Evolutionary conservation across 2,888 invertebrate genomes (phyloP).

Genomic region (Caenorhabditis japonica): DNA sequence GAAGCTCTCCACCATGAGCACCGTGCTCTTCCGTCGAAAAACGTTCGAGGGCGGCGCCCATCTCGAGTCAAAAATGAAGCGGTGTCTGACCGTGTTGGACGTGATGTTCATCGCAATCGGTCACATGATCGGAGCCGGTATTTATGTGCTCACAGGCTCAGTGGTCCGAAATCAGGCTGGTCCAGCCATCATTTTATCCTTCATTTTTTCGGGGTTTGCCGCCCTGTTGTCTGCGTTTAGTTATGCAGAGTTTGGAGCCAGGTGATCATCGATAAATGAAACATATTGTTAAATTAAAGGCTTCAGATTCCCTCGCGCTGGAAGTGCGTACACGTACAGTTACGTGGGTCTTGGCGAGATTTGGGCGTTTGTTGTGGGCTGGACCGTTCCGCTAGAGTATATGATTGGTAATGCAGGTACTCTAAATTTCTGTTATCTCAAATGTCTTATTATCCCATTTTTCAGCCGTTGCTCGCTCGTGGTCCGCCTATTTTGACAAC

Average conservation of each 20-base stretch:
- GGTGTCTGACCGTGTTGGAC: constrained; percentile 57
- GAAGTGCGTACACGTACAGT: constrained; percentile 85
- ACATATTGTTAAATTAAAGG: no score
- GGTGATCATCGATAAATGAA: constrained; percentile 69
- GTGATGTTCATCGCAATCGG: constrained; percentile 61
- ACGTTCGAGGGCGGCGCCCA: constrained; percentile 29
- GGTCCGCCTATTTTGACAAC: constrained; percentile 78
- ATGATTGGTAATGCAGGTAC: constrained; percentile 81
- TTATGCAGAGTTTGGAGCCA: constrained; percentile 80
- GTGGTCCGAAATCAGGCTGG: constrained; percentile 89
- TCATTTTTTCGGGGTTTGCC: constrained; percentile 87
- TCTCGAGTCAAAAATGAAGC: constrained; percentile 47
- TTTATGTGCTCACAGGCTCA: constrained; percentile 79
- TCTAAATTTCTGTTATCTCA: not conserved
- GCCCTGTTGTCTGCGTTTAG: constrained; percentile 86
- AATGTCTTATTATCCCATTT: not conserved
- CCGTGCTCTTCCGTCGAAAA: constrained; percentile 17
- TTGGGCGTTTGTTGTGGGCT: constrained; percentile 86
- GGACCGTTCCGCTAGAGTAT: constrained; percentile 82
- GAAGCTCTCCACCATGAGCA: no score
- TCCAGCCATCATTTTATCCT: constrained; percentile 87
- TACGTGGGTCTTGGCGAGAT: constrained; percentile 95
- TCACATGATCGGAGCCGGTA: constrained; percentile 65
- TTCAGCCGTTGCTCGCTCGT: constrained; percentile 78
- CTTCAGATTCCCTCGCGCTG: constrained; percentile 85